phyloP scores from a whole-genome alignment of 2,888 invertebrate genomes.

The Ophion ventricosus region DNA sequence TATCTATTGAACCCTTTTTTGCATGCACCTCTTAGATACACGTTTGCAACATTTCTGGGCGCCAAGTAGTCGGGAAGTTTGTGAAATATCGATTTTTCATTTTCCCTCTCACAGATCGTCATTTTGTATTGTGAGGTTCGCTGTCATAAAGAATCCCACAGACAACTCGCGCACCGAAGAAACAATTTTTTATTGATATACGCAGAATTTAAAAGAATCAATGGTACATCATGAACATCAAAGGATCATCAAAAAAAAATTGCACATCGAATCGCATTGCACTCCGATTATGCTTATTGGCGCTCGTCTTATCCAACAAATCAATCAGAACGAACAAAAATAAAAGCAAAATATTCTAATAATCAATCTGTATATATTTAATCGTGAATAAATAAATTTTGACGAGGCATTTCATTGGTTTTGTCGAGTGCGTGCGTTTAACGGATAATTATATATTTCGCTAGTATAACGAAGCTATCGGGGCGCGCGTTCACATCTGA shows the following conservation, averaged over 20 bases:
- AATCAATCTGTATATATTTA: slow-evolving; percentile 6
- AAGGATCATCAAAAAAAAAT: slow-evolving; percentile 41
- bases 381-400: slow-evolving; percentile 58
- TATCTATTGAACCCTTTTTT: no score
- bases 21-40: no score
- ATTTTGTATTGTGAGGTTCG: not conserved
- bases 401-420: slow-evolving; percentile 27
- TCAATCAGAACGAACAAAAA: slow-evolving; percentile 17
- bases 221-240: slow-evolving; percentile 48
- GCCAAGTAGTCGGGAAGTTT: no score
- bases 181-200: slow-evolving; percentile 55
- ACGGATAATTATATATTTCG: slow-evolving; percentile 31
- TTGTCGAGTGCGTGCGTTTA: slow-evolving; percentile 18
- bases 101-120: no score
- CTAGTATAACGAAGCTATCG: slow-evolving; percentile 57
- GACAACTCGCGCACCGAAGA: not conserved
- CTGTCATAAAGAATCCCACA: not conserved
- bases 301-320: slow-evolving; percentile 26
- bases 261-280: slow-evolving; percentile 59
- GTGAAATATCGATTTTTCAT: no score
- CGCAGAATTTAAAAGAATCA: slow-evolving; percentile 51
- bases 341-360: slow-evolving; percentile 19
- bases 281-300: slow-evolving; percentile 27
- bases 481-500: slow-evolving; percentile 61
- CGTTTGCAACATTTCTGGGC: no score